A percentile compares a stretch with the other conserved stretches of the same genome.
These are phyloP conservation scores for Bombus haemorrhoidalis DNA, from an alignment of 1,140 invertebrate species.

Conservation along the genomic window DNA sequence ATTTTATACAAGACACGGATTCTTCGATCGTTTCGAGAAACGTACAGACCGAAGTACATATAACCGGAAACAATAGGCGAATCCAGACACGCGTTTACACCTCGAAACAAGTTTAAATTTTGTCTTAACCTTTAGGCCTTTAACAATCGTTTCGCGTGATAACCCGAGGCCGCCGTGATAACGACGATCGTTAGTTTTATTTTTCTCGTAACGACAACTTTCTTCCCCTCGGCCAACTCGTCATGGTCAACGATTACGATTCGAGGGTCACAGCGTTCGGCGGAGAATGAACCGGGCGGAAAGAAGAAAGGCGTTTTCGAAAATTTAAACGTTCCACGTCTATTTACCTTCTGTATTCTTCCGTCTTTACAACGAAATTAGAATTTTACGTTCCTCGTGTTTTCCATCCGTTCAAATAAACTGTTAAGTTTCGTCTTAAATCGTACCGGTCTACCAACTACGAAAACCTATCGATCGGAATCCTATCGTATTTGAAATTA, in stretches of 20 bases:
- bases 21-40: background rate
- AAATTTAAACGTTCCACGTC: background rate
- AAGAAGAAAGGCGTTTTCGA: background rate
- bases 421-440: no score
- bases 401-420: no score
- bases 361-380: no score
- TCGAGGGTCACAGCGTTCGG: background rate
- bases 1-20: no score
- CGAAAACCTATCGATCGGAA: no score
- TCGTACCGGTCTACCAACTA: no score
- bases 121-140: slow-evolving; percentile 12
- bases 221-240: background rate
- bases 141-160: slow-evolving; percentile 21
- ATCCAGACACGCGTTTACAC: background rate
- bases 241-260: background rate
- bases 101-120: slow-evolving; percentile 17
- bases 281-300: background rate
- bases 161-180: slow-evolving; percentile 27
- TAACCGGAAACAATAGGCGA: slow-evolving; percentile 19
- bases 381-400: no score
- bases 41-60: background rate
- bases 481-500: no score
- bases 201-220: background rate
- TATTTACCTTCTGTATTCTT: background rate
- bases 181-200: slow-evolving; percentile 5